phyloP scores from a whole-genome alignment of 2,113 vertebrate genomes.

The Struthio camelus region DNA sequence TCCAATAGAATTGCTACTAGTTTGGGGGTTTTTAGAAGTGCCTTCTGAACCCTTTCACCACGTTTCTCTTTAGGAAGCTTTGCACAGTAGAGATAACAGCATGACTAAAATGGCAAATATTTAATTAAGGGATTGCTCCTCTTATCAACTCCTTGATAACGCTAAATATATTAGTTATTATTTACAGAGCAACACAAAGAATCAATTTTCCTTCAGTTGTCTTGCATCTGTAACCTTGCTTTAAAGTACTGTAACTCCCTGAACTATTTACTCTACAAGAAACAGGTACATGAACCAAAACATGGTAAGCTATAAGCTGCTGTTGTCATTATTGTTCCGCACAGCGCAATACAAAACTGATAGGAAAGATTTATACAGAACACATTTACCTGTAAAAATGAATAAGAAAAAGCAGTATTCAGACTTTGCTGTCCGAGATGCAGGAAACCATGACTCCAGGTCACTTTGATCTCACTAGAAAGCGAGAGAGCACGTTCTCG shows the following conservation, averaged over 20 bases:
- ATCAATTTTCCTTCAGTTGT: background rate
- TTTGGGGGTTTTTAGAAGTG: background rate
- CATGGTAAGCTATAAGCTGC: background rate
- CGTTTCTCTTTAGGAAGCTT: background rate
- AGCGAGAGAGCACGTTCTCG: background rate
- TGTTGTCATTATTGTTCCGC: background rate
- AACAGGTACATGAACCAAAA: background rate
- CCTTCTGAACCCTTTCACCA: background rate
- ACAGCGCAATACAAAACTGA: background rate
- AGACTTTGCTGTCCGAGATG: too few relatives aligned
- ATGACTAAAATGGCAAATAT: background rate
- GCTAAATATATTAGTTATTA: background rate
- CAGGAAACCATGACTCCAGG: background rate
- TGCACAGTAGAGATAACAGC: background rate
- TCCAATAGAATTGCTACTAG: background rate
- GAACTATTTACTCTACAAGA: background rate
- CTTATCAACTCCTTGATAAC: background rate
- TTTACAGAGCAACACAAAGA: background rate
- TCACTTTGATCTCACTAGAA: background rate
- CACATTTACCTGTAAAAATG: background rate
- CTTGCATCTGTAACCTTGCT: background rate
- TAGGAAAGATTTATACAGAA: background rate
- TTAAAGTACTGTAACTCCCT: background rate
- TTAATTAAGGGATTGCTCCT: background rate
- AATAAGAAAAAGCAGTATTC: too few relatives aligned